phyloP scores from a whole-genome alignment of 2,113 vertebrate genomes.

The Dendrocopos noguchii region DNA sequence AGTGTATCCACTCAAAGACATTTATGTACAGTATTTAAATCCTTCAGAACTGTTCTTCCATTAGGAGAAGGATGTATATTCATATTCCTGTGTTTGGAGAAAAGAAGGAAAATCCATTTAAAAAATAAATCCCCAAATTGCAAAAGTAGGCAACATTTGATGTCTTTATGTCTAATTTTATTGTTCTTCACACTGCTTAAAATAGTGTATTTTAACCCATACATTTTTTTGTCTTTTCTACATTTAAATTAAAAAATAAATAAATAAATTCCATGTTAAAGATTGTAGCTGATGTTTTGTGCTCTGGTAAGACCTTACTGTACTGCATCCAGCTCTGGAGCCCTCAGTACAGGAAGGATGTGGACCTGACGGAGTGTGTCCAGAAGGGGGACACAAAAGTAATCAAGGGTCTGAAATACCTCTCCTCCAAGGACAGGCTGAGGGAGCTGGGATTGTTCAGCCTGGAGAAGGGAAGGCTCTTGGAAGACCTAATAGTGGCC shows the following conservation, averaged over 20 bases:
- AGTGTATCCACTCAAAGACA: neutral
- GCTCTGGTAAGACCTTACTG: too few relatives aligned
- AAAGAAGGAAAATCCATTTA: neutral
- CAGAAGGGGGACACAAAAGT: too few relatives aligned
- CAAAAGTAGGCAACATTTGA: neutral
- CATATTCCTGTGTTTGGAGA: neutral
- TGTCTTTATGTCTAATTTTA: neutral
- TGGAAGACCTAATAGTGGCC: too few relatives aligned
- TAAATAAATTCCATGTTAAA: too few relatives aligned
- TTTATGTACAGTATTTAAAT: neutral
- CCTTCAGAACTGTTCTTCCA: neutral
- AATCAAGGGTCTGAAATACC: too few relatives aligned
- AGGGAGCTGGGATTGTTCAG: too few relatives aligned
- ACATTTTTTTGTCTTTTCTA: neutral
- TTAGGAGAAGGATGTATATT: neutral
- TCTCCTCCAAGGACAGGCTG: too few relatives aligned
- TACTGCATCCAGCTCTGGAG: too few relatives aligned
- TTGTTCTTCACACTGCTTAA: neutral
- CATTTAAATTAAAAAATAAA: neutral
- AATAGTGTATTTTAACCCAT: neutral
- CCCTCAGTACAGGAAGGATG: too few relatives aligned
- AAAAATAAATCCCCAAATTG: neutral
- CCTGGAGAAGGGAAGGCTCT: too few relatives aligned
- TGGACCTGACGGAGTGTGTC: too few relatives aligned
- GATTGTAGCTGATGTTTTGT: too few relatives aligned